phyloP scores from a whole-genome alignment of 2,113 vertebrate species.

The Neogale vison region DNA sequence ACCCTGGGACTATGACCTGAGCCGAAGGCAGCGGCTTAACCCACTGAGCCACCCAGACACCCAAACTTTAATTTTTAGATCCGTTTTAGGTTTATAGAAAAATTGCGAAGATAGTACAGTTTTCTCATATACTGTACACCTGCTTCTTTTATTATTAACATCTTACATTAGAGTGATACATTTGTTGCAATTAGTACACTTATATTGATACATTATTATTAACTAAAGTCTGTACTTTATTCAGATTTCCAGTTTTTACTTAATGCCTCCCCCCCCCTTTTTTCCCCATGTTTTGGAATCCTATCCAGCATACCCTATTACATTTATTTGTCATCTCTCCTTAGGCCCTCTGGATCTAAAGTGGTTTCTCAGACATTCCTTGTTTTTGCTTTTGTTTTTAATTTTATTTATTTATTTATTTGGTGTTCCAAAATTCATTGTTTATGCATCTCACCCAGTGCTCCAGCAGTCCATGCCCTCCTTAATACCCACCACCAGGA shows the following conservation, averaged over 20 bases:
- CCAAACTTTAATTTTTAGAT: not conserved
- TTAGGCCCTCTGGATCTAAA: not conserved
- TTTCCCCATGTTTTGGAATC: not conserved
- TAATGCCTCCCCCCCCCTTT: not conserved
- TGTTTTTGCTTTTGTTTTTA: not conserved
- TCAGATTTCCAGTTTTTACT: not conserved
- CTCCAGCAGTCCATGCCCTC: too few relatives aligned
- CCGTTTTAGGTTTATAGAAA: conserved; percentile 19
- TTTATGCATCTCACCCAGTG: too few relatives aligned
- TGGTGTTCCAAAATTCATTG: too few relatives aligned
- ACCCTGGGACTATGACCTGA: too few relatives aligned
- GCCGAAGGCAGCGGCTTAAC: too few relatives aligned
- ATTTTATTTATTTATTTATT: too few relatives aligned
- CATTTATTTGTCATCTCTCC: not conserved
- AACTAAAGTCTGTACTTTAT: not conserved
- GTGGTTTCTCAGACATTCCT: not conserved
- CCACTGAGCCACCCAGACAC: too few relatives aligned
- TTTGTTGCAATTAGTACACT: not conserved
- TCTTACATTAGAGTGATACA: not conserved
- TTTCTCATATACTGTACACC: not conserved
- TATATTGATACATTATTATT: not conserved
- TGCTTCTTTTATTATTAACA: not conserved
- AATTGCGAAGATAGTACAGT: not conserved
- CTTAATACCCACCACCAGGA: not conserved
- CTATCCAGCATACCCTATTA: not conserved